Percentiles rank a stretch among this genome's conserved stretches.
Conservation (phyloP, 35 echinoderm and acorn worm genomes). For the Apostichopus californicus region DNA sequence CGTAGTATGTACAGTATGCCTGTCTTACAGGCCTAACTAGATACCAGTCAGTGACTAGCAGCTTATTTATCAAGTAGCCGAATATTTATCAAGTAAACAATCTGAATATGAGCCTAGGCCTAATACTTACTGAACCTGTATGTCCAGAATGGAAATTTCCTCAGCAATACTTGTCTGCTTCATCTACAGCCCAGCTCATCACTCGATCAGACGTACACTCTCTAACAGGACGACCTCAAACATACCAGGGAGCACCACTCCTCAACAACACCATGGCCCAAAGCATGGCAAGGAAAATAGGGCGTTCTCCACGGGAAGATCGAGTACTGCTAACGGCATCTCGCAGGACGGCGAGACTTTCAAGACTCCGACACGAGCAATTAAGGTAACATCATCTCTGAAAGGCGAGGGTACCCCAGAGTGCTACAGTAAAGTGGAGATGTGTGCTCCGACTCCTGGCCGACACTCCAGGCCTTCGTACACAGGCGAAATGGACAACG, state of each 20-base stretch:
- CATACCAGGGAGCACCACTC: neutral
- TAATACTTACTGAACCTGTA: neutral
- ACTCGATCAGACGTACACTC: neutral
- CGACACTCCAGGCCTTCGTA: slow-evolving; percentile 29
- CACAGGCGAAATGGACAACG: slow-evolving; percentile 48
- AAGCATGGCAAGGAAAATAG: slow-evolving; percentile 60
- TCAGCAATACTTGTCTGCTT: neutral
- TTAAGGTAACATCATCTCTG: neutral
- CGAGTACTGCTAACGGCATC: neutral
- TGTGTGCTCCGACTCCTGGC: slow-evolving; percentile 59
- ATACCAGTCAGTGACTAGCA: no score
- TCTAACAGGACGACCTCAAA: slow-evolving; percentile 28
- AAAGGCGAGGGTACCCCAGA: slow-evolving; percentile 65
- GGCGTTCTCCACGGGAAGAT: neutral
- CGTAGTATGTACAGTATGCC: no score
- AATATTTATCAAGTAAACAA: neutral
- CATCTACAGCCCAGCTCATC: neutral
- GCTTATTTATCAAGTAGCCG: neutral
- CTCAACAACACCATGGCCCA: neutral
- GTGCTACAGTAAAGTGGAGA: slow-evolving; percentile 77
- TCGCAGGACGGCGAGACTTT: neutral
- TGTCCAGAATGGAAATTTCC: no score
- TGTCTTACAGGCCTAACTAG: no score
- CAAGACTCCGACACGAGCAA: slow-evolving; percentile 6
- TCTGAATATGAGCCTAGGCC: neutral